Base-by-base conservation (phyloP, 2,888 invertebrate genomes). In the Leptura quadrifasciata region DNA sequence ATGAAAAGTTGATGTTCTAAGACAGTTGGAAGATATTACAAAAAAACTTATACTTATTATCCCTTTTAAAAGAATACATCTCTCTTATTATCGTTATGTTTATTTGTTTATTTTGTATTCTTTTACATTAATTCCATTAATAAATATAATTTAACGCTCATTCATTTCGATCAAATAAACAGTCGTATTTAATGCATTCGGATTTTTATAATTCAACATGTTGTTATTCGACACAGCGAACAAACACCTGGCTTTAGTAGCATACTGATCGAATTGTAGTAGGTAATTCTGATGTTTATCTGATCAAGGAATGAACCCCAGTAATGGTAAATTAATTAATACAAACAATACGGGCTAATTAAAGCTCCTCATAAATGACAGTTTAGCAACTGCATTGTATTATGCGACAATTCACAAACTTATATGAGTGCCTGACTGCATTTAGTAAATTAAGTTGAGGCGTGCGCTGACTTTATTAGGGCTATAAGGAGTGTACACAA, bases 301-400 rank as follows among this genome's bases (percentile, higher is more conserved):
- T 39, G 47, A 65, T 21, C n/a, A 57, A 55, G 27, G 21, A 27
- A 27, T 17, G 20, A 27, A 68, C n/a, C 35, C 68, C 21, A 17
- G 17, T 27, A 27, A 57, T 24, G 9, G 24, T 24, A 20, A 68
- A 52, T 68, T 24, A 68, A 68, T 68, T 68, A 68, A 31, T 60
- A 5, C 55, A 55, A 31, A 68, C 52, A 68, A 54, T 17, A 55
- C 31, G 17, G n/a, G 10, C 68, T 24, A 54, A 68, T 68, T 68
- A 68, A 68, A 68, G 55, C 52, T 68, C 12, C 47, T 55, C 68
- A 27, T 31, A 52, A 68, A 55, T 55, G 68, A 54, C 68, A 55
- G 55, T 55, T 60, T 60, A 60, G 60, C 21, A 57, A 27, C 60
- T 24, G 68, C 68, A 31, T 27, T 55, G 55, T 55, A 20, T 68